These are phyloP conservation scores for Lampris megalopsis DNA, from an alignment of 2,113 vertebrate genomes.

Conservation along the genomic window DNA sequence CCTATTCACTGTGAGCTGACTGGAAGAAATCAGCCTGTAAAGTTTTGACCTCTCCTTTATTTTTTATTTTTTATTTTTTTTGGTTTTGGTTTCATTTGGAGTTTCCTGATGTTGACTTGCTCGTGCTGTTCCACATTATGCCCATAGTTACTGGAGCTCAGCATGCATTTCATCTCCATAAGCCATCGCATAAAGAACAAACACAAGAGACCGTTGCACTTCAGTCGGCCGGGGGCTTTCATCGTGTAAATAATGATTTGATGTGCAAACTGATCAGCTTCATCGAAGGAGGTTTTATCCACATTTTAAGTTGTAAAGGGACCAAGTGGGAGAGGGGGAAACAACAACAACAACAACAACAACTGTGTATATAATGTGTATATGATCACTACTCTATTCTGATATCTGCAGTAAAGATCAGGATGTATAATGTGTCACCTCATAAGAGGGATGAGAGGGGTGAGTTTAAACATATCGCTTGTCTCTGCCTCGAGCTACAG, in stretches of 20 bases:
- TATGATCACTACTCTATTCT: conserved; percentile 78
- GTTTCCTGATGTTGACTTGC: conserved; percentile 82
- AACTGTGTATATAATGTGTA: conserved; percentile 86
- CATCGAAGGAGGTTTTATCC: conserved; percentile 54
- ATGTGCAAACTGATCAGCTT: conserved; percentile 59
- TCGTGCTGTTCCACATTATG: conserved; percentile 79
- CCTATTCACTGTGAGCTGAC: conserved; percentile 89
- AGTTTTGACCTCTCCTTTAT: conserved; percentile 21
- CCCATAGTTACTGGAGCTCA: conserved; percentile 84
- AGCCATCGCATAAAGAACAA: conserved; percentile 80
- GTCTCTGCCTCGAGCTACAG: conserved; percentile 80
- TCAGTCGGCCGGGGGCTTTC: conserved; percentile 82
- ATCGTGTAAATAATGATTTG: conserved; percentile 82
- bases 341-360: not conserved
- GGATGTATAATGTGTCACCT: conserved; percentile 78
- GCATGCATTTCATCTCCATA: conserved; percentile 88
- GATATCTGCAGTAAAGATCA: conserved; percentile 80
- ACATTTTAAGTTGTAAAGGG: conserved; percentile 70
- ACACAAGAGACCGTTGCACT: conserved; percentile 80
- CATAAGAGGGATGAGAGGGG: conserved; percentile 63
- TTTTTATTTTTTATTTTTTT: conserved; percentile 1
- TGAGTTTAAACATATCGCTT: conserved; percentile 73
- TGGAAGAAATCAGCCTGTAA: conserved; percentile 80
- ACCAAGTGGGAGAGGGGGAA: conserved; percentile 75
- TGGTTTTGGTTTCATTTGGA: conserved; percentile 53